Evolutionary conservation across 2,888 invertebrate species (phyloP), one percentile per base, ranked within the genome.

Genomic region (Calameuta filiformis): DNA sequence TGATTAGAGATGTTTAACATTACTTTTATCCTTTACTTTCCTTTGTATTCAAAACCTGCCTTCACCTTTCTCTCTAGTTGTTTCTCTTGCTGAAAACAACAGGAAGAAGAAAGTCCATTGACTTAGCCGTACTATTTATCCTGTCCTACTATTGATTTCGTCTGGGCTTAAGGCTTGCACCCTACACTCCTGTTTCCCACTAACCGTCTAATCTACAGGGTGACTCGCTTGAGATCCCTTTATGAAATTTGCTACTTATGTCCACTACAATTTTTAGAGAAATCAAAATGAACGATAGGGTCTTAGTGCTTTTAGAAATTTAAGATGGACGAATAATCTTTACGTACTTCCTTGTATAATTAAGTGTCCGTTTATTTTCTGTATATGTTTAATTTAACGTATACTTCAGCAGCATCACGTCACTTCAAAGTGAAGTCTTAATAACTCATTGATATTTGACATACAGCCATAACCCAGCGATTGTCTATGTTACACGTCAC

Each of bases 131-230:
- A 73, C 76, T 68, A 37, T 68, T 35, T 30, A 35, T 35, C 31
- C 71, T 69, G 35, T 34, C 68, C 76, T 31, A 80, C 84, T 89
- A 89, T 89, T 84, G 89, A 89, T 88, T 85, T 85, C 83, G 85
- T 87, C 86, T 84, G 84, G 83, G 80, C 76, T 77, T 69, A 79
- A 81, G 82, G 85, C 83, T 80, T 79, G 79, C 75, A 77, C 69
- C 71, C 77, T 76, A 79, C 79, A 77, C 80, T n/a, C 34, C 56
- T 34, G 11, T 23, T 37, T 37, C 71, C 71, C 0, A 71, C 31
- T 71, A 30, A 34, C 71, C 30, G 81, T 33, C 71, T 68, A 35
- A n/a, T 33, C 35, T 69, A 35, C 30, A 69, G 76, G 35, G 73
- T 84, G 82, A 83, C 78, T 84, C 81, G 82, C 68, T 34, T n/a